These are phyloP conservation scores for Apistogramma diplotaenia DNA, from an alignment of 2,113 vertebrate species.

Conservation along the genomic window DNA sequence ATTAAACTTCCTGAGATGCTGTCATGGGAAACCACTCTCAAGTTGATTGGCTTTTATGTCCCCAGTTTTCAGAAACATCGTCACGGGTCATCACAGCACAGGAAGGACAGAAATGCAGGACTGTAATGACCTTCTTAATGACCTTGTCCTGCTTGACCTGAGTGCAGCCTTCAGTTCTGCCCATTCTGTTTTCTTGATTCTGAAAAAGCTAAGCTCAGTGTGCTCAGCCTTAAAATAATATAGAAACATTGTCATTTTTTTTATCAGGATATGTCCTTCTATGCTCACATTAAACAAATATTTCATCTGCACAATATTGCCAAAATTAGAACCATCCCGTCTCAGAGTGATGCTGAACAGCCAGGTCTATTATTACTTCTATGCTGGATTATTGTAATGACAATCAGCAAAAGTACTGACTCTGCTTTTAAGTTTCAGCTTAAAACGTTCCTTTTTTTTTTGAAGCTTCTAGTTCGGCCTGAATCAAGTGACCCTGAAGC, in stretches of 20 bases:
- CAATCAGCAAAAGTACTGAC: not conserved
- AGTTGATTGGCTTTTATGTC: not conserved
- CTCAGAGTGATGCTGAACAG: not conserved
- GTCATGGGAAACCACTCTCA: not conserved
- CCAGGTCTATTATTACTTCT: not conserved
- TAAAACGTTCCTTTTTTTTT: not conserved
- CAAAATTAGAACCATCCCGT: not conserved
- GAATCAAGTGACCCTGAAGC: not conserved
- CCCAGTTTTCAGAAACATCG: not conserved
- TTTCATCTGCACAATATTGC: not conserved
- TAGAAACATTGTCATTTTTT: not conserved
- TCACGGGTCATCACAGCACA: not conserved
- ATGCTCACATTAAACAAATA: not conserved
- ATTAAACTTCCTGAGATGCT: not conserved
- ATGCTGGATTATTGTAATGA: not conserved
- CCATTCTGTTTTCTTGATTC: not conserved
- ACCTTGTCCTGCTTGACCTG: not conserved
- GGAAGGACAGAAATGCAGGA: not conserved
- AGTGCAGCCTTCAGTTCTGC: not conserved
- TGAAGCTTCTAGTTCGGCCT: not conserved
- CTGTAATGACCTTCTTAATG: not conserved
- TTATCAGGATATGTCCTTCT: not conserved
- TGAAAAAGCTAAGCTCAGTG: not conserved
- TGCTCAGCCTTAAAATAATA: not conserved
- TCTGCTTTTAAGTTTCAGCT: not conserved